Conservation (phyloP, 2,113 vertebrate species). For the Chelonoidis abingdonii region DNA sequence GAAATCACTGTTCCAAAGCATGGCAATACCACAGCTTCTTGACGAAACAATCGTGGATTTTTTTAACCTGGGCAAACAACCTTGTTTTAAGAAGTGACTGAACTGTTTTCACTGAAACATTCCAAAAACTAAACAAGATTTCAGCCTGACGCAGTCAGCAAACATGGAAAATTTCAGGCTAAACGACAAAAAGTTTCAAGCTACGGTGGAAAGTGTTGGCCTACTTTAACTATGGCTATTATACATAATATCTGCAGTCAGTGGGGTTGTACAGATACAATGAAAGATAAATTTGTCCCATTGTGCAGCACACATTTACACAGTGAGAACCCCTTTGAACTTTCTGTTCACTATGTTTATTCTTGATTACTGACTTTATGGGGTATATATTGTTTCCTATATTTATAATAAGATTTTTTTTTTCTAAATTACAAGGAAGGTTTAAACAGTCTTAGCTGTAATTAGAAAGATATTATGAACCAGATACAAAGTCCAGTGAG, state of each 20-base stretch:
- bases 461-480: background rate
- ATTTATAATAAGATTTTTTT: background rate
- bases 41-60: background rate
- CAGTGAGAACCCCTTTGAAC: fast-evolving
- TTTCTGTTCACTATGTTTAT: background rate
- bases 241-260: background rate
- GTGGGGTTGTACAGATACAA: too few species aligned
- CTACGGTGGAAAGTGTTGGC: background rate
- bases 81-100: too few species aligned
- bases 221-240: background rate
- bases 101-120: too few species aligned
- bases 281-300: background rate
- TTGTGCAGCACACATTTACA: background rate
- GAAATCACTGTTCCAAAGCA: background rate
- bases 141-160: too few species aligned
- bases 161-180: too few species aligned
- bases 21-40: fast-evolving
- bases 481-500: fast-evolving
- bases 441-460: background rate
- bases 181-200: too few species aligned
- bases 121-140: too few species aligned
- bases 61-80: background rate
- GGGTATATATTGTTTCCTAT: background rate
- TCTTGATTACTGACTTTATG: background rate
- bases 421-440: too few species aligned